A percentile compares a stretch with the other conserved stretches of the same genome.
Conservation (phyloP, 2,797 vertebrate species). For the Clarias fuscus region DNA sequence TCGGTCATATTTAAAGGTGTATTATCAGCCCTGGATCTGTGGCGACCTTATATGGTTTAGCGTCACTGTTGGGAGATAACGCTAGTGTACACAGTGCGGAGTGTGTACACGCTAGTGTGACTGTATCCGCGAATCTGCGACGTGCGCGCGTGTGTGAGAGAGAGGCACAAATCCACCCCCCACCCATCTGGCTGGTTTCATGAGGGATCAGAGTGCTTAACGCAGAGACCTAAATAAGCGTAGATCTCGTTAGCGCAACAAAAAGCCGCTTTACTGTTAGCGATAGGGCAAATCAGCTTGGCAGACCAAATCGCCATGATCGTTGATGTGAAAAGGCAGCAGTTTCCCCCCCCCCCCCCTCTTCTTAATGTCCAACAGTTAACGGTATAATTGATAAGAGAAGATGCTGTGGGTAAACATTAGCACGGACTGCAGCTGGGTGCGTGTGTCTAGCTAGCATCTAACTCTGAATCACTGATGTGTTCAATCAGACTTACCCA, state of each 20-base stretch:
- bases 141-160: not conserved
- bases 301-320: not conserved
- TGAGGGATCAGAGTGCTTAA: slow-evolving; percentile 75
- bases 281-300: slow-evolving; percentile 79
- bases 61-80: not conserved
- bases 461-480: not conserved
- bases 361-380: not conserved
- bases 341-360: no score
- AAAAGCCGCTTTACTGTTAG: slow-evolving; percentile 81
- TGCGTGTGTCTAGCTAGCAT: not conserved
- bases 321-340: not conserved
- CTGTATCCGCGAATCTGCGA: slow-evolving; percentile 46
- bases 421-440: not conserved
- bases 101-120: slow-evolving; percentile 22
- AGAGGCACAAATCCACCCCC: slow-evolving; percentile 49
- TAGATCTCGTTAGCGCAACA: slow-evolving; percentile 78
- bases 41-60: slow-evolving; percentile 9
- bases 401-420: not conserved
- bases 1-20: not conserved
- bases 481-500: not conserved
- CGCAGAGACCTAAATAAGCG: slow-evolving; percentile 71
- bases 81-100: slow-evolving; percentile 7
- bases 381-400: not conserved
- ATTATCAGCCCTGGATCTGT: not conserved
- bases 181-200: slow-evolving; percentile 60